These are phyloP conservation scores for Corydoras maculifer DNA, from an alignment of 2,113 vertebrate genomes.

Conservation along the genomic window DNA sequence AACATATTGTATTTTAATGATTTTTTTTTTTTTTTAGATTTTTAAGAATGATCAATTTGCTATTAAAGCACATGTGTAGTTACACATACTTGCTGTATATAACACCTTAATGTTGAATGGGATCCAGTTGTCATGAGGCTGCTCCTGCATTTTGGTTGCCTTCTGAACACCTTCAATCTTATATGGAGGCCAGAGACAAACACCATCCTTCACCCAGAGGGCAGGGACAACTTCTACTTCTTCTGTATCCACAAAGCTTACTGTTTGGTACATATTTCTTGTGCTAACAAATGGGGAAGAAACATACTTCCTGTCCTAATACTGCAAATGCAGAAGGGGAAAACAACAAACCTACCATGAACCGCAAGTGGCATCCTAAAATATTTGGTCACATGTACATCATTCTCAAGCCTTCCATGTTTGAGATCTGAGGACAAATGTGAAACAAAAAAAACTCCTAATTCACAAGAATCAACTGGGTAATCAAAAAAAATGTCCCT, in stretches of 20 bases:
- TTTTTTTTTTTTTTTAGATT: too few species aligned
- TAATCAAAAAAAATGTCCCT: constrained; percentile 16
- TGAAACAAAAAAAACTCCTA: constrained; percentile 22
- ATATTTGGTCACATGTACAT: background rate
- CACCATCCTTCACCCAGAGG: constrained; percentile 20
- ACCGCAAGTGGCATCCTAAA: too few species aligned
- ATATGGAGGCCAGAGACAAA: constrained; percentile 28
- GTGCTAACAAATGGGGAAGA: background rate
- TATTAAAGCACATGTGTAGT: background rate
- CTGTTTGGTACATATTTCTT: too few species aligned
- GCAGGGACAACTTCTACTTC: constrained; percentile 24
- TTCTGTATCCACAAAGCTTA: too few species aligned
- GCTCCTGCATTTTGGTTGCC: constrained; percentile 5
- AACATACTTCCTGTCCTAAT: background rate
- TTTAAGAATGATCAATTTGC: background rate
- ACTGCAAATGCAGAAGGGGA: constrained; percentile 13
- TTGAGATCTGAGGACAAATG: constrained; percentile 8
- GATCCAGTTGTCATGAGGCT: constrained; percentile 10
- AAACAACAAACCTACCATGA: constrained; percentile 25
- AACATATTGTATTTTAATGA: too few species aligned
- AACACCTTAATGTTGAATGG: constrained; percentile 11
- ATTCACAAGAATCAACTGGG: constrained; percentile 2
- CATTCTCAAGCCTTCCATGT: too few species aligned
- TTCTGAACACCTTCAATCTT: constrained; percentile 15
- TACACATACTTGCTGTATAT: constrained; percentile 18